Conservation (phyloP, 2,888 invertebrate genomes). For the Frankliniella intonsa region DNA sequence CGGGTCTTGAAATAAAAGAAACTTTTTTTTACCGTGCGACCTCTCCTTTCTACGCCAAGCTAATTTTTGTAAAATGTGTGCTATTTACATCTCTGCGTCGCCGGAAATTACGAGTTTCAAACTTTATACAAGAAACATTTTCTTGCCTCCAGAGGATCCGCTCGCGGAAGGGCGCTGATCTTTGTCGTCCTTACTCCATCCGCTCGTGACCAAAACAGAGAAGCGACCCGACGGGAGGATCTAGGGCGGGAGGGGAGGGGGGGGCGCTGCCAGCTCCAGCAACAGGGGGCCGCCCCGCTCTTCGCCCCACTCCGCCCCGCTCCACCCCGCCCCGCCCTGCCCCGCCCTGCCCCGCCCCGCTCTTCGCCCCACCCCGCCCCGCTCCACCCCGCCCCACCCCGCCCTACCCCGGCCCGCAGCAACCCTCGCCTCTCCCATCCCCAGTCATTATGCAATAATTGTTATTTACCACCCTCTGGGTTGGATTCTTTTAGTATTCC, state of each 20-base stretch:
- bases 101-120: too few species aligned
- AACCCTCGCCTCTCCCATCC: neutral
- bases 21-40: too few species aligned
- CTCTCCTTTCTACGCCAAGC: too few species aligned
- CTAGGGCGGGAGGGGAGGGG: neutral
- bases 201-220: neutral
- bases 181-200: neutral
- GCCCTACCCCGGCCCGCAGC: too few species aligned
- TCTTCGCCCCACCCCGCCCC: neutral
- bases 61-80: too few species aligned
- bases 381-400: neutral
- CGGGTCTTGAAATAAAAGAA: too few species aligned
- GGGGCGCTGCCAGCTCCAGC: neutral
- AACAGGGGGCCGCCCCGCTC: too few species aligned
- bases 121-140: too few species aligned
- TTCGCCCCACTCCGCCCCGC: neutral
- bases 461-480: conserved; percentile 12
- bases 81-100: too few species aligned
- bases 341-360: too few species aligned
- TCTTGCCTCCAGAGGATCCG: too few species aligned
- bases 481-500: neutral
- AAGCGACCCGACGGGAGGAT: neutral
- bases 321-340: neutral
- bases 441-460: conserved; percentile 19
- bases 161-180: too few species aligned